Evolutionary conservation across 2,888 invertebrate genomes (phyloP).

Genomic region (Rosalia funebris): DNA sequence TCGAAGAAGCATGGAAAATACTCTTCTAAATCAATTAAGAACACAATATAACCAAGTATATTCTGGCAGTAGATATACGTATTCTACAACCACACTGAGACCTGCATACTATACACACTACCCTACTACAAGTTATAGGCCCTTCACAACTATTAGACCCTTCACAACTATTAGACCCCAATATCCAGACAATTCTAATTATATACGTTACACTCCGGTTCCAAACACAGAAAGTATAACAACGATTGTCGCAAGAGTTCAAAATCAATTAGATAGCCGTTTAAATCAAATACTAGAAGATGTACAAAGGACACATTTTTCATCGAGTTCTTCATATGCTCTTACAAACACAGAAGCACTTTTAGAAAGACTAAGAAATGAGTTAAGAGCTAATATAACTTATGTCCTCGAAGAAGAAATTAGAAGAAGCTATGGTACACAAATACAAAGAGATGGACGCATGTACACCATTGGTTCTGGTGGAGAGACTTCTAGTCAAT

Average conservation of each 20-base stretch:
- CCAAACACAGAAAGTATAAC: constrained; percentile 53
- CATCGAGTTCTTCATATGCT: constrained; percentile 37
- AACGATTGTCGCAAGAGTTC: constrained; percentile 55
- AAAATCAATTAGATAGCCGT: constrained; percentile 52
- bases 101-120: constrained; percentile 6
- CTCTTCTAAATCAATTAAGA: constrained; percentile 51
- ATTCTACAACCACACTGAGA: constrained; percentile 12
- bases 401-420: constrained; percentile 55
- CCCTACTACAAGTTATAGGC: constrained; percentile 14
- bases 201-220: constrained; percentile 46
- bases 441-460: constrained; percentile 52
- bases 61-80: constrained; percentile 22
- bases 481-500: constrained; percentile 48
- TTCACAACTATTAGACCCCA: constrained; percentile 36
- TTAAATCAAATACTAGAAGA: constrained; percentile 53
- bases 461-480: constrained; percentile 50
- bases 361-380: constrained; percentile 53
- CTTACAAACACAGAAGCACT: constrained; percentile 50
- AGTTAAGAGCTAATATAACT: constrained; percentile 57
- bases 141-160: constrained; percentile 25
- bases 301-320: constrained; percentile 49
- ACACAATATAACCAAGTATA: constrained; percentile 35
- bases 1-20: constrained; percentile 53
- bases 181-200: constrained; percentile 32
- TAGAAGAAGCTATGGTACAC: constrained; percentile 55